Evolutionary conservation across 2,888 invertebrate species (phyloP), one percentile per base, ranked within the genome.

Genomic region (Volucella zonaria): DNA sequence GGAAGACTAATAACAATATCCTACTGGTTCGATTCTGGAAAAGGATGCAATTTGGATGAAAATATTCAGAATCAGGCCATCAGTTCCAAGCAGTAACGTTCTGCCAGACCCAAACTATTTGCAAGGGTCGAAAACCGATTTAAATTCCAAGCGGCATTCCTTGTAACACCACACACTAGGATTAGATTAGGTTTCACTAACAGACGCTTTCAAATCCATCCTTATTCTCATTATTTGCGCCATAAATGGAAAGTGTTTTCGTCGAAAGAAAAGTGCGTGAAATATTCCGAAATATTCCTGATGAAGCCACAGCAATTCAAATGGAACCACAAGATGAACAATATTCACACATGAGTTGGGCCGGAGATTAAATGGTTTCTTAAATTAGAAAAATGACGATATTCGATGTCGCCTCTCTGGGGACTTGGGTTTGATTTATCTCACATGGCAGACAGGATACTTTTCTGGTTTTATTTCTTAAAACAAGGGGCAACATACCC

Each of bases 121-220:
- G 11, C 12, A 31, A 52, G 56, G 62, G 49, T 71, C 64, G 42
- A 64, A 23, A 56, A 66, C 6, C 51, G 64, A 71, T 66, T 71
- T 64, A 71, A 66, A 71, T 71, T 64, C 71, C 64, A 43, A 15
- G 15, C 15, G 64, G 18, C 66, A 67, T 58, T 58, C 59, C 15
- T 3, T 23, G 14, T 14, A 11, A 12, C 61, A 54, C 51, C n/a
- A 15, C 15, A 14, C 14, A 6, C 52, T 42, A 8, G 38, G 45
- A 40, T 51, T 14, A 31, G 31, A 49, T 49, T 56, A 9, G 49
- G 67, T 43, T 76, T 66, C 67, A 52, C 61, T 49, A 11, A n/a
- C 61, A 58, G 58, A 51, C 49, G 40, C 23, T 56, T 66, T 75
- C 14, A n/a, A 61, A 47, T 68, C 54, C 76, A 56, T 64, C 47